Conservation (phyloP, 2,797 vertebrate species). For the Aythya fuligula region DNA sequence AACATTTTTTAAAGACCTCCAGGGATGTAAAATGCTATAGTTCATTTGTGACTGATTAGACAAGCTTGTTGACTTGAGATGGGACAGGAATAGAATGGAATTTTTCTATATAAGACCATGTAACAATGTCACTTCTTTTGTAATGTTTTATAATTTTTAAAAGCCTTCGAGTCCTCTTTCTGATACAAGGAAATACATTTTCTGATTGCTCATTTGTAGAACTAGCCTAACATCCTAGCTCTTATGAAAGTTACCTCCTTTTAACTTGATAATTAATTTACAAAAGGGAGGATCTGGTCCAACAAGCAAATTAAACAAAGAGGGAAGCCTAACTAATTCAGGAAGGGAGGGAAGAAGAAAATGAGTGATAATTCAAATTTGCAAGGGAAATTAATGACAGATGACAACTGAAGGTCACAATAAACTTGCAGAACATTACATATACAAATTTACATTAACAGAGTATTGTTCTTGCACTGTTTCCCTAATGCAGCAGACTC, state of each 20-base stretch:
- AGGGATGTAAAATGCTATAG: not conserved
- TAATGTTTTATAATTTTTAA: not conserved
- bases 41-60: not conserved
- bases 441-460: not conserved
- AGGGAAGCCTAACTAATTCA: constrained; percentile 30
- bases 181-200: not conserved
- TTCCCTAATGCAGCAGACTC: not conserved
- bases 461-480: not conserved
- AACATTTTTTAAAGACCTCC: too few species aligned
- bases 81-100: not conserved
- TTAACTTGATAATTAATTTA: constrained; percentile 48
- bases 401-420: not conserved
- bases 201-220: not conserved
- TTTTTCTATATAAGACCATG: not conserved
- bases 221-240: not conserved
- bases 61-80: not conserved
- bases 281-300: constrained; percentile 41
- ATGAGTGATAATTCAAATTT: constrained; percentile 28
- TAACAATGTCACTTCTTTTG: not conserved
- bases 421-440: not conserved
- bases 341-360: not conserved
- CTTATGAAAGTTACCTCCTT: not conserved
- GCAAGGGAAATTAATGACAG: constrained; percentile 16
- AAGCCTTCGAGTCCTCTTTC: not conserved
- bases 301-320: constrained; percentile 51